phyloP scores from a whole-genome alignment of 2,797 vertebrate genomes.

The Sarcophilus harrisii region DNA sequence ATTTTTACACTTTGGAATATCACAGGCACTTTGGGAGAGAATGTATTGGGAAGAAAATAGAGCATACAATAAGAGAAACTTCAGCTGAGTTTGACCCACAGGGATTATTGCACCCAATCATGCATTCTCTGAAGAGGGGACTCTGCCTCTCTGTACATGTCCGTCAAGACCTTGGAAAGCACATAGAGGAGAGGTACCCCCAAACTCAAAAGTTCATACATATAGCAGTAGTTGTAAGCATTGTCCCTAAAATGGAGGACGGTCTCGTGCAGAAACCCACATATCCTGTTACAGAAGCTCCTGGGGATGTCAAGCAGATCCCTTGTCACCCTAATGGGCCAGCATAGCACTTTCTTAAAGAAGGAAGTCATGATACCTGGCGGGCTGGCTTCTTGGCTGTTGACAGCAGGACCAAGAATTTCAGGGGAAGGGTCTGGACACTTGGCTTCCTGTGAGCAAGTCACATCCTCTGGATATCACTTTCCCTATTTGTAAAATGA shows the following conservation, averaged over 20 bases:
- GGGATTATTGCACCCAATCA: constrained; percentile 88
- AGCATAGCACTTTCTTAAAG: constrained; percentile 90
- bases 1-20: constrained; percentile 73
- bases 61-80: constrained; percentile 35
- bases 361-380: constrained; percentile 96
- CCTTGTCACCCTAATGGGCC: constrained; percentile 91
- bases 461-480: neutral
- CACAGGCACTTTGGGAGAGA: constrained; percentile 73
- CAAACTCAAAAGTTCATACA: constrained; percentile 95
- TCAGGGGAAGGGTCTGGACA: constrained; percentile 76
- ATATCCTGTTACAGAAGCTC: constrained; percentile 88
- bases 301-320: constrained; percentile 89
- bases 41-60: constrained; percentile 3
- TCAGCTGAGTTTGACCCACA: constrained; percentile 78
- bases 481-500: neutral
- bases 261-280: constrained; percentile 85
- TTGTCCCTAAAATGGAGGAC: constrained; percentile 92
- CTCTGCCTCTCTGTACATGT: constrained; percentile 91
- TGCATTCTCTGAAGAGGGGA: constrained; percentile 86
- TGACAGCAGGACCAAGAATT: constrained; percentile 80
- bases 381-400: constrained; percentile 85
- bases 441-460: constrained; percentile 56
- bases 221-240: constrained; percentile 91
- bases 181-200: constrained; percentile 93
- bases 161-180: constrained; percentile 91